Evolutionary conservation across 2,113 vertebrate species (phyloP).

Genomic region (Furnarius figulus): DNA sequence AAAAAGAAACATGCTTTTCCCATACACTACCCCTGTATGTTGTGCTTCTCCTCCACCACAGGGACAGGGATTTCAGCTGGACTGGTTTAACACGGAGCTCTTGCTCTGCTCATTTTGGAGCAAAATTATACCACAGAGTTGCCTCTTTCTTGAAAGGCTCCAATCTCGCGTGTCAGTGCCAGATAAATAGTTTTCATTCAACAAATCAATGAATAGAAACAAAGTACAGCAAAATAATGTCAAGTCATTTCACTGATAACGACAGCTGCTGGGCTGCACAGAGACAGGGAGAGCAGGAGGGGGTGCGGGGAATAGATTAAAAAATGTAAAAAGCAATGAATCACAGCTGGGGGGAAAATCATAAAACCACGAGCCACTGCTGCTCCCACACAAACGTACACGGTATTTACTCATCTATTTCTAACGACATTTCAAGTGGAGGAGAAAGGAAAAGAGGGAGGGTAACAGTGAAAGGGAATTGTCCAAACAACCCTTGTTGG

Average conservation of each 20-base stretch:
- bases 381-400: not conserved
- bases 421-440: not conserved
- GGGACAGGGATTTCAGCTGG: not conserved
- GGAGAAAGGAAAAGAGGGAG: not conserved
- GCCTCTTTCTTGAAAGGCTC: slow-evolving; percentile 18
- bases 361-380: not conserved
- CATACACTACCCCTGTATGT: not conserved
- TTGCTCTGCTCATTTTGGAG: not conserved
- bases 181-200: slow-evolving; percentile 67
- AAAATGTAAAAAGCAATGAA: slow-evolving; percentile 57
- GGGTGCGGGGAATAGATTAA: slow-evolving; percentile 17
- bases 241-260: slow-evolving; percentile 47
- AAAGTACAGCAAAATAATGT: slow-evolving; percentile 41
- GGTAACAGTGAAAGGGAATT: not conserved
- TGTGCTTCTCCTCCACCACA: not conserved
- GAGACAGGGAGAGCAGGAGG: slow-evolving; percentile 19
- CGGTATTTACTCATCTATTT: slow-evolving; percentile 41
- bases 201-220: slow-evolving; percentile 66
- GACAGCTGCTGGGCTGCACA: slow-evolving; percentile 53
- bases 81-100: not conserved
- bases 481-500: not conserved
- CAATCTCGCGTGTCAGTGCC: not conserved
- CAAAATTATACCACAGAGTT: not conserved
- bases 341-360: slow-evolving; percentile 39
- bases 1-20: not conserved